Base-by-base conservation (phyloP, 1,140 invertebrate species). In the Calycopis cecrops region DNA sequence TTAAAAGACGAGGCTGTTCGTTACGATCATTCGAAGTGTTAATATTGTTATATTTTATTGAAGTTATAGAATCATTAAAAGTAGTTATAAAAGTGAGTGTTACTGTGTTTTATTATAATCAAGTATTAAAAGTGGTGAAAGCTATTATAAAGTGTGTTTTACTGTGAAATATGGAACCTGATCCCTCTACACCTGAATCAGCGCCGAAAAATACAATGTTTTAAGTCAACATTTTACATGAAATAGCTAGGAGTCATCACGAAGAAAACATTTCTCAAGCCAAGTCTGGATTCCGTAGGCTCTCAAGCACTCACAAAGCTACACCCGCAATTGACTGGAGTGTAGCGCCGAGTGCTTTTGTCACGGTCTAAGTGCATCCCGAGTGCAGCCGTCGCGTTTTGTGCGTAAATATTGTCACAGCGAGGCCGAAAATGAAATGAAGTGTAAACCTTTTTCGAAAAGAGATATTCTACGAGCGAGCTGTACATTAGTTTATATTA, bases 321-420 rank as follows among this genome's bases (percentile, higher is more conserved):
- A 75, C 63, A 65, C 71, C 70, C 69, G 59, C 77, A 81, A 81
- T 81, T 78, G 76, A 79, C 73, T 74, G 69, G 70, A 78, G 68
- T 71, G 57, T 74, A 67, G 73, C 71, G 76, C 65, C 66, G 59
- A 76, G 78, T 62, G 65, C 61, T 75, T 66, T 69, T 70, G 74
- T 73, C 71, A 69, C 67, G 57, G 58, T 49, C 66, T 67, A 60
- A 73, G 69, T 75, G 67, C 64, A 62, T 55, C 63, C 60, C 59
- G 61, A 74, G 72, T 72, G 69, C 65, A 68, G 59, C 60, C 52
- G 54, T 51, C 55, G 62, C 50, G 70, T 73, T 65, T 62, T 70
- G 65, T 72, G 64, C 58, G 72, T 69, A 76, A 79, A 79, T 78
- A 73, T 77, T 82, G 69, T 68, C 53, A 52, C 52, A 56, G 47